phyloP scores from a whole-genome alignment of 1,140 invertebrate genomes.

The Coptotermes formosanus region DNA sequence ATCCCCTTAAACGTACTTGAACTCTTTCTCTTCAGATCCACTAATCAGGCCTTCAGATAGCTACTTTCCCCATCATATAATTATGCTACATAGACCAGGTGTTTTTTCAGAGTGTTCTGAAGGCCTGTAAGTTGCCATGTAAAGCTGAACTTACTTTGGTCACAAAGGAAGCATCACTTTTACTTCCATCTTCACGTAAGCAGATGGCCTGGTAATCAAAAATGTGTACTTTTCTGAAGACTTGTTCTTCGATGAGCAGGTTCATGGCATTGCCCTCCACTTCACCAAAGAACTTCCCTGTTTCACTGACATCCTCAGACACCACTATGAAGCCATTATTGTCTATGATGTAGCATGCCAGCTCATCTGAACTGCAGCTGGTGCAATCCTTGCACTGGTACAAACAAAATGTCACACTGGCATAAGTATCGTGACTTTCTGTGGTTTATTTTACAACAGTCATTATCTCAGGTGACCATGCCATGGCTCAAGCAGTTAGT shows the following conservation, averaged over 20 bases:
- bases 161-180: conserved; percentile 45
- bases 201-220: conserved; percentile 88
- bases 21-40: too few species aligned
- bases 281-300: conserved; percentile 82
- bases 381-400: conserved; percentile 49
- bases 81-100: too few species aligned
- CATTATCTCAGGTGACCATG: too few species aligned
- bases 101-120: too few species aligned
- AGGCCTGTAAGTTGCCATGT: background rate
- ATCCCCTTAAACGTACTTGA: too few species aligned
- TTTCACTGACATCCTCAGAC: conserved; percentile 66
- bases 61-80: too few species aligned
- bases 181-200: conserved; percentile 46
- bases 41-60: too few species aligned
- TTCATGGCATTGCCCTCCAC: conserved; percentile 78
- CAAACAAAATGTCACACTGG: background rate
- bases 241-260: conserved; percentile 67
- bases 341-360: conserved; percentile 83
- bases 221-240: conserved; percentile 73
- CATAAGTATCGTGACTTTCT: too few species aligned
- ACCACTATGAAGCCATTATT: conserved; percentile 87
- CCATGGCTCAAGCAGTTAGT: too few species aligned
- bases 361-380: conserved; percentile 59
- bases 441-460: too few species aligned
- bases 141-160: conserved; percentile 42